phyloP scores from a whole-genome alignment of 2,888 invertebrate genomes.

The Calliopum simillimum region DNA sequence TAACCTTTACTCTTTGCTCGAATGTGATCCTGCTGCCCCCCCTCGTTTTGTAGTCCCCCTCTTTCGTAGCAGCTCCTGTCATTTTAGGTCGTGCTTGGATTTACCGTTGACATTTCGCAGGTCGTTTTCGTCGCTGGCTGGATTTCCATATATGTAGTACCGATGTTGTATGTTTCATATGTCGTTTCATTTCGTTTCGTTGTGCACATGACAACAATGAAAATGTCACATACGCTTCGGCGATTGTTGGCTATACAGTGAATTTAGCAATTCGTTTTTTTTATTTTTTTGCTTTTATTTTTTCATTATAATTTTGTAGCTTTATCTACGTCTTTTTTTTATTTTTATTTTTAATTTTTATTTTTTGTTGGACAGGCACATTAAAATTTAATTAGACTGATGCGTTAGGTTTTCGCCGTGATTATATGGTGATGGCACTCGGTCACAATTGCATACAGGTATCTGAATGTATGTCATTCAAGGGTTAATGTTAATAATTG shows the following conservation, averaged over 20 bases:
- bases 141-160: too few relatives aligned
- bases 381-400: slow-evolving; percentile 50
- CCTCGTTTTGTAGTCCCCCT: not conserved
- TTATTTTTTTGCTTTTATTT: slow-evolving; percentile 37
- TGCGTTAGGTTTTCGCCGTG: slow-evolving; percentile 42
- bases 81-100: not conserved
- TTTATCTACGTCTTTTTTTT: slow-evolving; percentile 37
- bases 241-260: slow-evolving; percentile 20
- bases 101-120: slow-evolving; percentile 13
- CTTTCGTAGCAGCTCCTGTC: too few relatives aligned
- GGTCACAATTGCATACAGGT: not conserved
- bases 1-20: slow-evolving; percentile 17
- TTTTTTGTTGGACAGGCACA: slow-evolving; percentile 39
- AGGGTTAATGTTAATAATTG: slow-evolving; percentile 24
- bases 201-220: slow-evolving; percentile 34
- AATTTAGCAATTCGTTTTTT: slow-evolving; percentile 20
- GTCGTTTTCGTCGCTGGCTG: not conserved
- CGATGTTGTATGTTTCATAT: slow-evolving; percentile 15
- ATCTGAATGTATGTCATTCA: not conserved
- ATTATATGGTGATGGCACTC: slow-evolving; percentile 11
- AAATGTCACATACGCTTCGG: slow-evolving; percentile 25
- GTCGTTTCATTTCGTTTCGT: too few relatives aligned
- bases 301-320: slow-evolving; percentile 21
- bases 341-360: slow-evolving; percentile 33
- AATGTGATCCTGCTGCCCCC: not conserved